Conservation (phyloP, 2,113 vertebrate species). For the Himantopus leucocephalus region DNA sequence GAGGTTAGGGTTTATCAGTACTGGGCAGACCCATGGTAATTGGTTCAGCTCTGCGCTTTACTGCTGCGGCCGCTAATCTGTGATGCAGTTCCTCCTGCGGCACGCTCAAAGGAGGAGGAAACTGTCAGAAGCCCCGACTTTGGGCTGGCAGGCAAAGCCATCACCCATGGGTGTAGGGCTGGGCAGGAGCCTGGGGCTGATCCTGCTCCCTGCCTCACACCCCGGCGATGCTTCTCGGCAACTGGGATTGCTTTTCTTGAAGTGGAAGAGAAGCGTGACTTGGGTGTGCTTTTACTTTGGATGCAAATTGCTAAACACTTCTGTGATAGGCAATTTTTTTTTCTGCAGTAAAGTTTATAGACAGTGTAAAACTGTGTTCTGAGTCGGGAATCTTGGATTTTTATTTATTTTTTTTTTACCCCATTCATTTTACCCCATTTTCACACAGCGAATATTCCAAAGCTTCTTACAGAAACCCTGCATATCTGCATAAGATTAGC, state of each 20-base stretch:
- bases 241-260: neutral
- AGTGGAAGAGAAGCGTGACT: neutral
- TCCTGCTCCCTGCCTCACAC: neutral
- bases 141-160: neutral
- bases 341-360: neutral
- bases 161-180: neutral
- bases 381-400: neutral
- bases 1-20: slow-evolving; percentile 6
- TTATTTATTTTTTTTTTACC: neutral
- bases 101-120: neutral
- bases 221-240: fast-evolving
- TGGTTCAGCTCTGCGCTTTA: neutral
- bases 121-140: neutral
- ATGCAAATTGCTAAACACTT: neutral
- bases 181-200: neutral
- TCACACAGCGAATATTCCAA: neutral
- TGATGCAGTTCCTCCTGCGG: neutral
- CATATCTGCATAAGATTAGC: neutral
- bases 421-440: neutral
- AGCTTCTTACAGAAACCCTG: neutral
- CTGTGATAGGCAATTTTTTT: neutral
- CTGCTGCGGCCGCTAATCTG: fast-evolving
- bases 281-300: neutral
- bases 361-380: neutral
- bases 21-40: neutral